Base-by-base conservation (phyloP, 2,797 vertebrate species). In the Siniperca undulata region DNA sequence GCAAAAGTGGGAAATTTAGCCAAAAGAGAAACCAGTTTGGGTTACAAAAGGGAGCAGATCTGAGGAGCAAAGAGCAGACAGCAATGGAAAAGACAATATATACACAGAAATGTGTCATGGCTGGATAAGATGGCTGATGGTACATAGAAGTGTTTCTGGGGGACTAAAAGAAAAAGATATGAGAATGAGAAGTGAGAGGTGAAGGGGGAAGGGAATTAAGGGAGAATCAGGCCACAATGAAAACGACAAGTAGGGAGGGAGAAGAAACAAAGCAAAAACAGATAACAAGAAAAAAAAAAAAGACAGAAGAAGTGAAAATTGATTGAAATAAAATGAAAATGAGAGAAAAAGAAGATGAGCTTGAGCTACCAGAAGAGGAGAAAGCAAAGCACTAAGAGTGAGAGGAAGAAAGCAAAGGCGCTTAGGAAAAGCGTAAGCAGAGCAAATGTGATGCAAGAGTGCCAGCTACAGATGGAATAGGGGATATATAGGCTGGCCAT, bases 381-480 rank as follows among this genome's bases (percentile, higher is more conserved):
- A 79, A 79, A 73, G 65, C 74, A 82, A 78, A 64, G 78, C 70
- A 68, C 61, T 3, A 16, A 61, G 52, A 50, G 70, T 19, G 40
- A 83, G 77, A 83, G 58, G 24, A 73, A 83, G 64, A 75, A 79
- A 77, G 87, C 70, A 78, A 82, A 86, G 82, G 79, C 72, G 67
- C 84, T 88, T 73, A 61, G 79, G 74, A 81, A 62, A 85, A 62
- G 77, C 92, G 82, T 68, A 69, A 80, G 86, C 87, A 81, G 84
- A 84, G 91, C 87, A 91, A 94, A 93, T 84, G 84, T 93, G 93
- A 95, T 92, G 93, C 93, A 94, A 93, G 93, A 95, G 82, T 95
- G 94, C 94, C 95, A 95, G 92, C 93, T 94, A 94, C 93, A 95
- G 93, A 93, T 93, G 85, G 93, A 94, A 93, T 7, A 68, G 81